A percentile compares a stretch with the other conserved stretches of the same genome.
phyloP scores from a whole-genome alignment of 2,797 vertebrate genomes.

The Tiaroga cobitis region DNA sequence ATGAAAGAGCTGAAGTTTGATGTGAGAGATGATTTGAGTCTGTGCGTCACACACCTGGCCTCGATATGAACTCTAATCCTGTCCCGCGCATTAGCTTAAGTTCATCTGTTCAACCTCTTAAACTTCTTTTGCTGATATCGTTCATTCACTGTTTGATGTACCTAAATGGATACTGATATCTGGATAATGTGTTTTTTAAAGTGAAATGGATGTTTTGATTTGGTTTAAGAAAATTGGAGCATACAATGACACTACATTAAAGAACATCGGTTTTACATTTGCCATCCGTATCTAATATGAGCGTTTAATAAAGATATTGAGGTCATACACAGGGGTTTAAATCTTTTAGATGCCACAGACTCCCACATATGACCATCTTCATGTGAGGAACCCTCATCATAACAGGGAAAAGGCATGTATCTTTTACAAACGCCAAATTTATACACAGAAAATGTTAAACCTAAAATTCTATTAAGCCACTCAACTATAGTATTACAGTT shows the following conservation, averaged over 20 bases:
- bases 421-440: background rate
- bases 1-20: background rate
- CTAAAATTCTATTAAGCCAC: background rate
- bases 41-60: background rate
- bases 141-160: background rate
- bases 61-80: slow-evolving; percentile 2
- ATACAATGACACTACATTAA: background rate
- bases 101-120: background rate
- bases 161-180: background rate
- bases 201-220: background rate
- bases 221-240: background rate
- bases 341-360: background rate
- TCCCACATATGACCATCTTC: background rate
- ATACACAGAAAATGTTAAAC: background rate
- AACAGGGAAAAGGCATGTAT: background rate
- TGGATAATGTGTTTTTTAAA: background rate
- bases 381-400: background rate
- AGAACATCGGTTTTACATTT: background rate
- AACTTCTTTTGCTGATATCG: background rate
- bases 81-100: background rate
- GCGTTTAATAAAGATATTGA: background rate
- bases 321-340: background rate
- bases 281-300: background rate
- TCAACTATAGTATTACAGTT: background rate
- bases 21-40: background rate